Base-by-base conservation (phyloP, 2,888 invertebrate genomes). In the Tuberolachnus salignus region DNA sequence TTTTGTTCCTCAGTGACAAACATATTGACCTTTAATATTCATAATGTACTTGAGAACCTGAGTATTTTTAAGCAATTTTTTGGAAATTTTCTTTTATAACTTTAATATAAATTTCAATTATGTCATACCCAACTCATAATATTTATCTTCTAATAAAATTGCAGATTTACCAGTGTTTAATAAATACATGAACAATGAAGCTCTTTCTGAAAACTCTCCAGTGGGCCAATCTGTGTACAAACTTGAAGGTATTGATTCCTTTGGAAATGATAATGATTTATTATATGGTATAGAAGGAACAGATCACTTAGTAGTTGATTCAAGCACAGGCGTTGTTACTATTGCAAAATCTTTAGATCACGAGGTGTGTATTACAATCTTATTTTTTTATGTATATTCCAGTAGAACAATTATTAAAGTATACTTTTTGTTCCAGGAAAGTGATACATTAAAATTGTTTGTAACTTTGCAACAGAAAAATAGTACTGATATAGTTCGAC, bases 381-480 rank as follows among this genome's bases (percentile, higher is more conserved):
- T 63, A 51, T 51, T 23, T 21, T 21, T 34, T 21, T 19, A 55
- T 10, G 42, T 46, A 59, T 6, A 4, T 34, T 34, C 34, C 34
- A 34, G 6, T 6, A 34, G 6, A 34, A 34, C 34, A 34, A 34
- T 34, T 34, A 34, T 34, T 34, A 34, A 34, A 34, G 3, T 4
- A 34, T 3, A 34, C 34, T 34, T 34, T 9, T 81, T 81, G 81
- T 88, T 88, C 9, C 87, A 93, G 93, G 89, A 89, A 82, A 92
- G 92, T 84, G 92, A 92, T 83, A 92, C 93, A 19, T 87, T 95
- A 82, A 89, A 91, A 83, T 92, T 95, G 85, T 87, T 91, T 82
- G 94, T 95, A 23, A 92, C 92, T 1, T 89, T 95, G 82, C 92
- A 93, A 86, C 94, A 94, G 84, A 89, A 90, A 82, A 91, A 92